Percentiles rank a stretch among this genome's conserved stretches.
Evolutionary conservation across 2,888 invertebrate species (phyloP).

Genomic region (Balanococcus diminutus): DNA sequence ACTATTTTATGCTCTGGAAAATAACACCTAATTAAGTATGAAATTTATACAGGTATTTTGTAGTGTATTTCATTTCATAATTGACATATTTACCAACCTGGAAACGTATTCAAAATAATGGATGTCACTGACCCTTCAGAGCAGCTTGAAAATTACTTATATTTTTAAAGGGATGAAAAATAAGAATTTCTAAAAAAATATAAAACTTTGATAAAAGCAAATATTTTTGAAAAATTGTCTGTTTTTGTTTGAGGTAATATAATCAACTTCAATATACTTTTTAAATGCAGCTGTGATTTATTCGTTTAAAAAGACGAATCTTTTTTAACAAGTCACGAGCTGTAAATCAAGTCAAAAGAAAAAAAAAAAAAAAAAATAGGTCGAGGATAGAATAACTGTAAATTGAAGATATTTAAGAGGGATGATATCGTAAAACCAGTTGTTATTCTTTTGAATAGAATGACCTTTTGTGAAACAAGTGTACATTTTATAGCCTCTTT

Average conservation of each 20-base stretch:
- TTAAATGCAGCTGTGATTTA: neutral
- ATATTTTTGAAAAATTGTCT: neutral
- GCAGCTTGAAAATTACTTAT: too few relatives aligned
- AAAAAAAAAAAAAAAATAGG: neutral
- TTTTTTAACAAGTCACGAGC: neutral
- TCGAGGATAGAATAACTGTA: neutral
- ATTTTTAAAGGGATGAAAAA: too few relatives aligned
- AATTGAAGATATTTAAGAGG: neutral
- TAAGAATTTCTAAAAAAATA: too few relatives aligned
- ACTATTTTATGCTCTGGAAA: neutral
- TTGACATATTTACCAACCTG: too few relatives aligned
- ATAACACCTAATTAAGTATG: neutral
- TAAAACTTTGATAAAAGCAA: neutral
- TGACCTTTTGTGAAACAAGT: constrained; percentile 24
- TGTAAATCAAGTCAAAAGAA: neutral
- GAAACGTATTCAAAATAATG: too few relatives aligned
- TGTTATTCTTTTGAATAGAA: neutral
- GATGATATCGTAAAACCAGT: neutral
- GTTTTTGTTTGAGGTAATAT: neutral
- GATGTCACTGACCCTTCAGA: too few relatives aligned
- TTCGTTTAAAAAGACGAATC: neutral
- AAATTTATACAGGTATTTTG: neutral
- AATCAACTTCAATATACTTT: too few relatives aligned
- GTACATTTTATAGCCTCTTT: neutral
- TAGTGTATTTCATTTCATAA: too few relatives aligned